A percentile compares a stretch with the other conserved stretches of the same genome.
Conservation (phyloP, 2,797 vertebrate genomes). For the Myotis myotis region DNA sequence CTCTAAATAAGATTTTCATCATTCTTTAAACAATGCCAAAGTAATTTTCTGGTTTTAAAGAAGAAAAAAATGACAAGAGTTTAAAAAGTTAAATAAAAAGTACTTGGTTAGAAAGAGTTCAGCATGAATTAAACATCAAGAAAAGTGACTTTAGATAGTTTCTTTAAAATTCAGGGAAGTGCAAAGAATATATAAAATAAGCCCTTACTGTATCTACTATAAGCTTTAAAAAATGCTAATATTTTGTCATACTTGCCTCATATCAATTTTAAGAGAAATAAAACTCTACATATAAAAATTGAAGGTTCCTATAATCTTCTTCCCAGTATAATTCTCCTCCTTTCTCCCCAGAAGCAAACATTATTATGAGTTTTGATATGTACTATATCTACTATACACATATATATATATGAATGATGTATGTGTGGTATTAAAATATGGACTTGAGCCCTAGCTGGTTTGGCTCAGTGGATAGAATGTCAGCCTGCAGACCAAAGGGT, state of each 20-base stretch:
- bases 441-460: not conserved
- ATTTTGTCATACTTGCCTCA: not conserved
- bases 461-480: no score
- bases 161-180: constrained; percentile 16
- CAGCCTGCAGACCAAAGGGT: no score
- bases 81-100: constrained; percentile 44
- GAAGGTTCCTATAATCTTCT: not conserved
- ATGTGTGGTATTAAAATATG: not conserved
- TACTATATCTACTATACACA: not conserved
- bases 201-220: not conserved
- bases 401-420: not conserved
- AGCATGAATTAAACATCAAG: not conserved
- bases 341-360: not conserved
- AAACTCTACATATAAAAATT: not conserved
- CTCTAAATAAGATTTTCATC: constrained; percentile 62
- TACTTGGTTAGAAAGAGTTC: not conserved
- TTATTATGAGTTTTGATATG: not conserved
- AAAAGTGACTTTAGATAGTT: not conserved
- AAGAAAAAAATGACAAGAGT: constrained; percentile 12
- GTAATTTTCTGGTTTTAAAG: constrained; percentile 34
- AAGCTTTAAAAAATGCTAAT: constrained; percentile 11
- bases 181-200: constrained; percentile 21
- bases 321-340: not conserved
- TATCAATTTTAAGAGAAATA: not conserved
- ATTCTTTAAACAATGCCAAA: constrained; percentile 63